Evolutionary conservation across 53 echinoderm and acorn worm species (phyloP).

Genomic region (Hippasteria phrygiana): DNA sequence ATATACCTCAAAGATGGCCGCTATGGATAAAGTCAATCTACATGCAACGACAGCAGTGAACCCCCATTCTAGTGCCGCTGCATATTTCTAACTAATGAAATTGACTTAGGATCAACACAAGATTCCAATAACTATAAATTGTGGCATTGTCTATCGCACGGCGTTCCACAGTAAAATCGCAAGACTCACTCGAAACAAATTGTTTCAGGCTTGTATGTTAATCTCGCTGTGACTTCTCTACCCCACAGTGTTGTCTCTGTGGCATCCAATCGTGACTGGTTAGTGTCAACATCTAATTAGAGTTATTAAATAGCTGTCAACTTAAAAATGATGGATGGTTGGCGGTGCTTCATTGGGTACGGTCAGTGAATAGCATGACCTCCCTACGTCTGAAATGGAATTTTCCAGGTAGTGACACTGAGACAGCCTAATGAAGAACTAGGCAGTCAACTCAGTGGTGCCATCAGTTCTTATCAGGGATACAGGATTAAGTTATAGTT

Average conservation of each 20-base stretch:
- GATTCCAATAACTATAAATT: too few species aligned
- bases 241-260: background rate
- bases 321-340: conserved; percentile 12
- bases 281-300: conserved; percentile 36
- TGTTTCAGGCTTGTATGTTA: too few species aligned
- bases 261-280: background rate
- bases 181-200: background rate
- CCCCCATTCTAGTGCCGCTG: too few species aligned
- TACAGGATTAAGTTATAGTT: too few species aligned
- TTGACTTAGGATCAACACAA: too few species aligned
- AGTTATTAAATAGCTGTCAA: conserved; percentile 41
- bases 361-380: background rate
- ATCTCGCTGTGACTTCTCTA: background rate
- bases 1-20: too few species aligned
- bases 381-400: conserved; percentile 6
- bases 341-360: background rate
- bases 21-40: too few species aligned
- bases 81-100: too few species aligned
- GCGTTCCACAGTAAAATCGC: background rate
- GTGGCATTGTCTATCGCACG: background rate
- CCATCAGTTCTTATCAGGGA: too few species aligned
- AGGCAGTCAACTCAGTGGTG: too few species aligned
- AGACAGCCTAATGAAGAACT: too few species aligned
- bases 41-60: too few species aligned
- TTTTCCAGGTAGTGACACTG: background rate